Percentiles rank a stretch among this genome's conserved stretches.
Evolutionary conservation across 53 echinoderm and acorn worm genomes (phyloP).

Genomic region (Holothuria leucospilota): DNA sequence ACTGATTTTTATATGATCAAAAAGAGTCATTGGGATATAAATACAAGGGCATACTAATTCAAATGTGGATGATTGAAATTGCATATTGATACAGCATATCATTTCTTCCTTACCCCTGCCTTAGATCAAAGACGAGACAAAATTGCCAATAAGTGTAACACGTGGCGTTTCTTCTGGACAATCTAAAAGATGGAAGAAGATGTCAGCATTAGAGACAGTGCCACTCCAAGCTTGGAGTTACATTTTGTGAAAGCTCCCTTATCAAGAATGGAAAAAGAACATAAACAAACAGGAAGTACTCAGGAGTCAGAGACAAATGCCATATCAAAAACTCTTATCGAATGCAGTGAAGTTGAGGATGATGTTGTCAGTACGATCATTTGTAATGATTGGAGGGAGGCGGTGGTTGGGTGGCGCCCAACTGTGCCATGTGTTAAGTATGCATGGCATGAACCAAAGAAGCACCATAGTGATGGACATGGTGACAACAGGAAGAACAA

Average conservation of each 20-base stretch:
- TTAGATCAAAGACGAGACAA: no score
- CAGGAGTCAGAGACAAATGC: not conserved
- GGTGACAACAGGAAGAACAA: constrained; percentile 57
- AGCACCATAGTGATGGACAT: constrained; percentile 45
- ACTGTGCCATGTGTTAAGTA: constrained; percentile 79
- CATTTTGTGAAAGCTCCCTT: not conserved
- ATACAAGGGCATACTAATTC: no score
- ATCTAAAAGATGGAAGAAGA: not conserved
- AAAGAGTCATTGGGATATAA: no score
- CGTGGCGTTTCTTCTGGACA: no score
- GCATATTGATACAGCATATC: no score
- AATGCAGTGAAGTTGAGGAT: constrained; percentile 38
- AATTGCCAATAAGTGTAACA: no score
- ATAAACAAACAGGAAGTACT: not conserved
- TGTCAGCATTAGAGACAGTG: constrained; percentile 1
- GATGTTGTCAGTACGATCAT: constrained; percentile 36
- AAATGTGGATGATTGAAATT: no score
- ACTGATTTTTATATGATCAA: no score
- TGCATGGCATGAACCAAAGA: constrained; percentile 62
- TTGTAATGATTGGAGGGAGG: constrained; percentile 86
- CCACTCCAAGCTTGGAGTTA: constrained; percentile 22
- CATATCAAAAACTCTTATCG: constrained; percentile 1
- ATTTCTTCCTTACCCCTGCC: no score
- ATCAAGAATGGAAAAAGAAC: not conserved
- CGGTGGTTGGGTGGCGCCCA: constrained; percentile 78